Evolutionary conservation across 1,140 invertebrate genomes (phyloP), one percentile per base, ranked within the genome.

Genomic region (Drosophila lini): DNA sequence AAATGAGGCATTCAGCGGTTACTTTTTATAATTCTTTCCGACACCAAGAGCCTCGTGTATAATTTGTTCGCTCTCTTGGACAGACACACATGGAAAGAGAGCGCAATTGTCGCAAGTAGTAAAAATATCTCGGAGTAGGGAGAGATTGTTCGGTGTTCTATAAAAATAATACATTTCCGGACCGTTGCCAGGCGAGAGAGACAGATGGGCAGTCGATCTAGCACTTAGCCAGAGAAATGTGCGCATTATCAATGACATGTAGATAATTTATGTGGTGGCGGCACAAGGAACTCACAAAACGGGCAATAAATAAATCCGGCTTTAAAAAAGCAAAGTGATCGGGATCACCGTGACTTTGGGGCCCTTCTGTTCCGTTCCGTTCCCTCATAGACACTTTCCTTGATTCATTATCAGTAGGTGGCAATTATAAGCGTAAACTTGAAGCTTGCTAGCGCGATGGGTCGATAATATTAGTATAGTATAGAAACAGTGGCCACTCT

Each of bases 41-140:
- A 19, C 3, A 11, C 41, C 13, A 53, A 38, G 13, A 34, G 16
- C 38, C 52, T 22, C 5, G 13, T 16, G 13, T 52, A 25, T 36
- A 2, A 34, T 44, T 36, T 15, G 32, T 65, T 44, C 32, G 28
- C 13, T 56, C 7, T 34, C 36, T 13, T 44, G 28, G 9, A n/a
- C 56, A 10, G 52, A 15, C 15, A 34, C 15, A 28, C 31, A 22
- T 6, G 15, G 19, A 16, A 1, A 50, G 48, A 32, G 28, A 10
- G n/a, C n/a, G 42, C 63, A 65, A 47, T 63, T 65, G 63, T 63
- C 53, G 61, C 28, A 47, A 63, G 63, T 65, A 47, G 63, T 65
- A 63, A 65, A 65, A 63, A 65, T 62, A 62, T n/a, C 40, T 62
- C 13, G 28, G 13, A 31, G 22, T 36, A 28, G 58, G 38, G 41